Evolutionary conservation across 2,797 vertebrate species (phyloP).

Genomic region (Rhabdomys pumilio): DNA sequence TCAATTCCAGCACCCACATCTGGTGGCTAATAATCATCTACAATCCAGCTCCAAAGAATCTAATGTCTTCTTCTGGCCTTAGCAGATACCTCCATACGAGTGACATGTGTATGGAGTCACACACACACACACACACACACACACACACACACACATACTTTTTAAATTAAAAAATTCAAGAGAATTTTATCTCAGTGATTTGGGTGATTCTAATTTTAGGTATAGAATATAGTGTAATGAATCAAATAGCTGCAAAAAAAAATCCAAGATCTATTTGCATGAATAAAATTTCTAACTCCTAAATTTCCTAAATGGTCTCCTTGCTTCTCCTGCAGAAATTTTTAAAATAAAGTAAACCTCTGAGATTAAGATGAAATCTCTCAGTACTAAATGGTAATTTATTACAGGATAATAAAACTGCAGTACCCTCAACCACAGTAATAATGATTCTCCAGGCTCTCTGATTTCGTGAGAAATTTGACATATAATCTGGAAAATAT

Average conservation of each 20-base stretch:
- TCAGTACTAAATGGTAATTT: slow-evolving; percentile 74
- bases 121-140: neutral
- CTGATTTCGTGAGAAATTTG: slow-evolving; percentile 75
- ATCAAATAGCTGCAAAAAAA: slow-evolving; percentile 52
- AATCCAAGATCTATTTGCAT: slow-evolving; percentile 33
- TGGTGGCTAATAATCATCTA: neutral
- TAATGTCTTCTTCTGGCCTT: neutral
- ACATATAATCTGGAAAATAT: slow-evolving; percentile 68
- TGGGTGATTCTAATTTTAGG: neutral
- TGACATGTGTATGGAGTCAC: neutral
- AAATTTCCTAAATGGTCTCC: slow-evolving; percentile 8
- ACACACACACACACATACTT: neutral
- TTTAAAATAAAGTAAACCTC: slow-evolving; percentile 61
- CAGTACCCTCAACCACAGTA: slow-evolving; percentile 53
- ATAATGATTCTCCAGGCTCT: slow-evolving; percentile 71
- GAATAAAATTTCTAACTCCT: slow-evolving; percentile 36
- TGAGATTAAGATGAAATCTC: slow-evolving; percentile 61
- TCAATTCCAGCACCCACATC: neutral
- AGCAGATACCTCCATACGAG: neutral
- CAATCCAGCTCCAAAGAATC: neutral
- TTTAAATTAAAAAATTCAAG: neutral
- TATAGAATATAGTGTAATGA: slow-evolving; percentile 51
- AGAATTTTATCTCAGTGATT: slow-evolving; percentile 55
- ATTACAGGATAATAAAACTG: slow-evolving; percentile 70
- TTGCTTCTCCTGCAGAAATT: slow-evolving; percentile 54